Evolutionary conservation across 2,888 invertebrate genomes (phyloP), one percentile per base, ranked within the genome.

Genomic region (Mechanitis messenoides): DNA sequence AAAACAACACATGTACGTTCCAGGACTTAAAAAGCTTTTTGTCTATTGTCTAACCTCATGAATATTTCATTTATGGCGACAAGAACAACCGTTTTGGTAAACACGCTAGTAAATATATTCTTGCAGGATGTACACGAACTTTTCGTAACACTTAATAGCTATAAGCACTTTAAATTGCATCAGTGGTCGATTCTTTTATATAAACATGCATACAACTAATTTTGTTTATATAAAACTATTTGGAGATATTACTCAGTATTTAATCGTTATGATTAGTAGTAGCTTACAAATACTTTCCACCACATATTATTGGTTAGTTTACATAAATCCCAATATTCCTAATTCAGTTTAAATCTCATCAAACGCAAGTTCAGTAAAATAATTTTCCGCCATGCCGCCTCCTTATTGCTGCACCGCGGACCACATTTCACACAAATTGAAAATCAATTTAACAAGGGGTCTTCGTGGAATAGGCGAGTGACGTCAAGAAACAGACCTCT

Each of bases 351-450:
- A 77, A 81, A 85, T 83, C 79, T 79, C 80, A 84, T 85, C 81
- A 81, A 75, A 77, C 76, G 75, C 74, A 74, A 75, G 75, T 77
- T 81, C 78, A 79, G 75, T 81, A 68, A 83, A 83, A 85, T 83
- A 83, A 87, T 88, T 87, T 88, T 87, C 84, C 85, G 82, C 79
- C 79, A 78, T 85, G 74, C 79, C 85, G 80, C 87, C 81, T 85
- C 77, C 82, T 79, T 80, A 85, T 84, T 84, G 84, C 69, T 84
- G 87, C 85, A 85, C 76, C 83, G 78, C 78, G 81, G 83, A 84
- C 84, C 82, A 85, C 85, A 86, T 89, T 84, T 87, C 86, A 85
- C 85, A 87, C 84, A 88, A 88, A 89, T 89, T 88, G 87, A 87
- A 89, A 88, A 89, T 88, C 86, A 88, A 88, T 88, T 87, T 85